phyloP scores from a whole-genome alignment of 2,113 vertebrate species.

The Rhagologus leucostigma region DNA sequence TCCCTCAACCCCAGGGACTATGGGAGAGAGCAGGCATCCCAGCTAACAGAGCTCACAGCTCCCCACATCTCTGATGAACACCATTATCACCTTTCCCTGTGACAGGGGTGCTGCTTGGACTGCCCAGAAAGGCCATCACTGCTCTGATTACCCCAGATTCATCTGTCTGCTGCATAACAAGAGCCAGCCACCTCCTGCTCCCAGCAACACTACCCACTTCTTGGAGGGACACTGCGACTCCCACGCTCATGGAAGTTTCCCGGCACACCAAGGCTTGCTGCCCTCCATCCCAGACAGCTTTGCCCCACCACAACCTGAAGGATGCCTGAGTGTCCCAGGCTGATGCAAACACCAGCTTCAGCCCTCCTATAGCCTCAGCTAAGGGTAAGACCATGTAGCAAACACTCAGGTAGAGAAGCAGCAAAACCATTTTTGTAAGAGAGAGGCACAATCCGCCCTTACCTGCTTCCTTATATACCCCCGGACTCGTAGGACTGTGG shows the following conservation, averaged over 20 bases:
- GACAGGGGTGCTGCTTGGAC: neutral
- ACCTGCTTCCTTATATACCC: neutral
- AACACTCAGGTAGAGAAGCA: accelerated
- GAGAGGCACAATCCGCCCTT: neutral
- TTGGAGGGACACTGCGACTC: neutral
- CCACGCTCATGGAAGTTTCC: accelerated
- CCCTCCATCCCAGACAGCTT: neutral
- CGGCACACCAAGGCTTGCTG: neutral
- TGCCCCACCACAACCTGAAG: no score
- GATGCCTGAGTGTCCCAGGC: neutral
- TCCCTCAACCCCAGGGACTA: neutral
- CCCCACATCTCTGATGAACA: accelerated
- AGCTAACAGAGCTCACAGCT: neutral
- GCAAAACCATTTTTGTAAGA: neutral
- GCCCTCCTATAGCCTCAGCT: neutral
- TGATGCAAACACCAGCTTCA: neutral
- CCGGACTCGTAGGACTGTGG: accelerated
- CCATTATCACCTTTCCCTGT: accelerated
- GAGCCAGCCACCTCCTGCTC: neutral
- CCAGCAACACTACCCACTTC: neutral
- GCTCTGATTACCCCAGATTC: neutral
- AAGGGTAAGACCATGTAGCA: accelerated
- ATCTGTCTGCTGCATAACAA: neutral
- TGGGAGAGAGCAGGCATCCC: neutral
- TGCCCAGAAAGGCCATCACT: neutral